Conservation (phyloP, 2,888 invertebrate species). For the Macaria liturata region DNA sequence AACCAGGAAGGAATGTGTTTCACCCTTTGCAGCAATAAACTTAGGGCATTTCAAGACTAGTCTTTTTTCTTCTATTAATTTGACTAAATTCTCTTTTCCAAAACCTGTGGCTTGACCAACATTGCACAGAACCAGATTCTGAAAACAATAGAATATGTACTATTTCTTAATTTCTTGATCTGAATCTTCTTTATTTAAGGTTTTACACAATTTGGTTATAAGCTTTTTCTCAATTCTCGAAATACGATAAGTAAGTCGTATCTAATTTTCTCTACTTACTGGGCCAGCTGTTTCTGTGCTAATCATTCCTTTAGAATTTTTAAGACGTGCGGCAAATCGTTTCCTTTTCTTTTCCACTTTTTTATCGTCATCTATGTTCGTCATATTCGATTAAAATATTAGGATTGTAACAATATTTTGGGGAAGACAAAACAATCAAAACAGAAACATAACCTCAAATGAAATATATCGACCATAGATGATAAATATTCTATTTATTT, state of each 20-base stretch:
- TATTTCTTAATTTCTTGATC: too few relatives aligned
- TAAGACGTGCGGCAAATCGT: conserved; percentile 65
- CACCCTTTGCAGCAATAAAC: conserved; percentile 88
- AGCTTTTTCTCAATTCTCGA: too few relatives aligned
- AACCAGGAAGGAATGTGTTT: conserved; percentile 91
- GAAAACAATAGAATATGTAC: background rate
- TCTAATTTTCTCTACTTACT: conserved; percentile 38
- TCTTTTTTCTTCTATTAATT: conserved; percentile 80
- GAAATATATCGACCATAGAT: background rate
- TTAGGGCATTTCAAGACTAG: conserved; percentile 81
- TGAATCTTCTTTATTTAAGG: too few relatives aligned
- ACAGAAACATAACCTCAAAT: conserved; percentile 12
- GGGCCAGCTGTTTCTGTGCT: conserved; percentile 51
- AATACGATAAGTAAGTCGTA: too few relatives aligned
- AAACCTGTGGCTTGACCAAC: conserved; percentile 93
- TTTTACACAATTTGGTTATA: too few relatives aligned
- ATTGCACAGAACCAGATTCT: conserved; percentile 92
- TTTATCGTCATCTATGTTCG: conserved; percentile 56
- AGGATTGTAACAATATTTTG: too few relatives aligned
- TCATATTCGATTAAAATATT: too few relatives aligned
- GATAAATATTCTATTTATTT: too few relatives aligned
- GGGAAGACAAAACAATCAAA: too few relatives aligned
- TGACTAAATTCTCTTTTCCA: conserved; percentile 84
- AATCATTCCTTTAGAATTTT: conserved; percentile 58
- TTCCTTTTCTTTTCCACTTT: conserved; percentile 64